A percentile compares a stretch with the other conserved stretches of the same genome.
Conservation (phyloP, 2,888 invertebrate species). For the Lycophotia porphyrea region DNA sequence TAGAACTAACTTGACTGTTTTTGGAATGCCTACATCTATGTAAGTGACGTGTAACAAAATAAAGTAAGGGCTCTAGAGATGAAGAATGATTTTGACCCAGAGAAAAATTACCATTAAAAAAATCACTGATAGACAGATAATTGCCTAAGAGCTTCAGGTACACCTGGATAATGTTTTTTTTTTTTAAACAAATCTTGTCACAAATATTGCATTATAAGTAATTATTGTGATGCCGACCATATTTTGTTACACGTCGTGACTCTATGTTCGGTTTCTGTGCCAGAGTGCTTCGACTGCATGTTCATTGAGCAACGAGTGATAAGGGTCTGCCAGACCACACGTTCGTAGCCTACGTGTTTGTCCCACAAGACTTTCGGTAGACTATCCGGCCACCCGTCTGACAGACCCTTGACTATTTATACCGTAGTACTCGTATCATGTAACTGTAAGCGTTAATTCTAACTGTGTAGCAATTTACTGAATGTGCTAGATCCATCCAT, state of each 20-base stretch:
- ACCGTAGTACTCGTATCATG: constrained; percentile 78
- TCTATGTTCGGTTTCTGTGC: constrained; percentile 58
- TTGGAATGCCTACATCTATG: constrained; percentile 62
- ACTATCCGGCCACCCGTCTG: constrained; percentile 59
- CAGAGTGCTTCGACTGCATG: constrained; percentile 62
- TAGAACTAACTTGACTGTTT: constrained; percentile 72
- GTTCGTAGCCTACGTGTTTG: constrained; percentile 29
- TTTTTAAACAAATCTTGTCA: neutral
- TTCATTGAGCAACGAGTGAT: constrained; percentile 69
- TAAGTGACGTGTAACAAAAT: constrained; percentile 62
- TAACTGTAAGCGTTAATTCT: constrained; percentile 81
- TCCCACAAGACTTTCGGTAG: constrained; percentile 28
- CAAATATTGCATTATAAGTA: neutral
- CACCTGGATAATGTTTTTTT: neutral
- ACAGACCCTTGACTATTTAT: constrained; percentile 73
- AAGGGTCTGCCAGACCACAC: constrained; percentile 64
- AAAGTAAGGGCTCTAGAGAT: neutral
- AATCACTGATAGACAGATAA: constrained; percentile 1
- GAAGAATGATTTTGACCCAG: neutral
- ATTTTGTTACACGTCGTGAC: constrained; percentile 51
- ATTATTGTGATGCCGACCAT: neutral
- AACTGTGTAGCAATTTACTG: constrained; percentile 84
- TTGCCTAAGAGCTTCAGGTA: neutral
- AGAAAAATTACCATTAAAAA: neutral
- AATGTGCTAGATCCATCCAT: constrained; percentile 87